These are phyloP conservation scores for Phrynosoma blainvillii DNA, from an alignment of 2,113 vertebrate genomes.

Conservation along the genomic window DNA sequence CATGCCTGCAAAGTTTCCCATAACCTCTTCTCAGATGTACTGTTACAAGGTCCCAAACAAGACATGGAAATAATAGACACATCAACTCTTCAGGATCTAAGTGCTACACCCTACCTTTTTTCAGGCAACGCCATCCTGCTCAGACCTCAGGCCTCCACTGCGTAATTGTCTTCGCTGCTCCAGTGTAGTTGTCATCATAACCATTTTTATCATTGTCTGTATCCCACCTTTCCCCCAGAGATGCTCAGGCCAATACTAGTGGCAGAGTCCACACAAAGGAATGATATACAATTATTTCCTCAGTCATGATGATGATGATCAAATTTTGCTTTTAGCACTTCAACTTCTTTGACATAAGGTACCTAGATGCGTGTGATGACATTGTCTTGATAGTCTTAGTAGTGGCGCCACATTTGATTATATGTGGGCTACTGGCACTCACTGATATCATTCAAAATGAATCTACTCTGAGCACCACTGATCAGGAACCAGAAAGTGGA, in stretches of 20 bases:
- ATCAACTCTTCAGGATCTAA: background rate
- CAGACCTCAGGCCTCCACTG: too few species aligned
- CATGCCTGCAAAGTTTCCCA: background rate
- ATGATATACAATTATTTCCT: too few species aligned
- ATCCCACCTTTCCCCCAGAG: too few species aligned
- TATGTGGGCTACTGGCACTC: background rate
- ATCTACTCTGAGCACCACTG: background rate
- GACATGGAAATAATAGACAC: background rate
- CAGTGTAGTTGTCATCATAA: too few species aligned
- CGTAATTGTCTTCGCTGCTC: too few species aligned
- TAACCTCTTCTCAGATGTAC: background rate
- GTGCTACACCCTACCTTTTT: background rate
- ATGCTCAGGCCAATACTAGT: too few species aligned
- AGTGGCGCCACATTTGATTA: background rate
- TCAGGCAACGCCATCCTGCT: background rate
- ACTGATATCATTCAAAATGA: background rate
- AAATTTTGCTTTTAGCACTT: background rate
- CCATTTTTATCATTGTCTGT: too few species aligned
- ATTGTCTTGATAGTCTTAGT: background rate
- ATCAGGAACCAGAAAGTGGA: background rate
- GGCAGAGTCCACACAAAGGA: too few species aligned
- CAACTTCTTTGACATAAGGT: background rate
- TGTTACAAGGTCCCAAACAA: background rate
- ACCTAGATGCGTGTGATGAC: background rate
- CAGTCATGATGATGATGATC: background rate